Evolutionary conservation across 2,888 invertebrate species (phyloP), one percentile per base, ranked within the genome.

Genomic region (Hydriomena furcata): DNA sequence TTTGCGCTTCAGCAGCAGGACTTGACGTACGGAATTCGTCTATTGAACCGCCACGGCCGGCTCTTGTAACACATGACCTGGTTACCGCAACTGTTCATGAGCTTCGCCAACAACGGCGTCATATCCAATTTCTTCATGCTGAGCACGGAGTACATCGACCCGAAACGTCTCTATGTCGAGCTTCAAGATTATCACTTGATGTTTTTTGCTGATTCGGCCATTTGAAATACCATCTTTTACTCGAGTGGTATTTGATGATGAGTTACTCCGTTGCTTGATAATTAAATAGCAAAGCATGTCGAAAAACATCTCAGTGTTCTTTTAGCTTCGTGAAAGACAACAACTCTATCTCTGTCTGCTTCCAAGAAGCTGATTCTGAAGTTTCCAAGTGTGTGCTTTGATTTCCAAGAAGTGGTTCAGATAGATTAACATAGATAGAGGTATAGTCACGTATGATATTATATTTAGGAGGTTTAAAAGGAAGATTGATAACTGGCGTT

Each of bases 141-240:
- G 66, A 67, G 78, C 61, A 65, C 75, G 61, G 68, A 68, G 80
- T 65, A 70, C 83, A 63, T 71, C 76, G 80, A 82, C 80, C 81
- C 66, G 65, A 65, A 67, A 69, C 69, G 62, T 63, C 65, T 61
- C 66, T 61, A 61, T 63, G 38, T 46, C 37, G 53, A 54, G 38
- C 37, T 37, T 40, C 7, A 13, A 52, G 20, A 48, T 53, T 51
- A 57, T 58, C 52, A 52, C 25, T 51, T 58, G 12, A 40, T 41
- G 54, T 59, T 61, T 59, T 59, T 58, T 44, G 40, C 28, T 20
- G 24, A 21, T 47, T 30, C 1, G 6, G 11, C 2, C n/a, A 7
- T 40, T 25, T 17, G 2, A 36, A 24, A 34, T 27, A 17, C 10
- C 42, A 25, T 2, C 11, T 41, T n/a, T 42, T 27, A 37, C 13